Base-by-base conservation (phyloP, 2,113 vertebrate genomes). In the Bufo gargarizans region DNA sequence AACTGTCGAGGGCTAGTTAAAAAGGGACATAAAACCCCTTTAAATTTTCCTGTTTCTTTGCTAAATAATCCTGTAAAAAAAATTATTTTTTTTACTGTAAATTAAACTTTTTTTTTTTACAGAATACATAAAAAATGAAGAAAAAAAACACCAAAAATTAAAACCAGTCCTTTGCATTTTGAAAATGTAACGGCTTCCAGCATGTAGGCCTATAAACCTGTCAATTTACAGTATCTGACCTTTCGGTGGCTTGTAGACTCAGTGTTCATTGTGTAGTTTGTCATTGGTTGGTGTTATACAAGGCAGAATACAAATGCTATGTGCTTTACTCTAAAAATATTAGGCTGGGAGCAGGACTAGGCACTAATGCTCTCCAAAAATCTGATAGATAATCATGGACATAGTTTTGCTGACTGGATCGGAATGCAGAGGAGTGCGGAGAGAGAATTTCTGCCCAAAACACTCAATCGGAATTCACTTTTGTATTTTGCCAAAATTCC, bases 271-370 rank as follows among this genome's bases (percentile, higher is more conserved):
- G 78, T 80, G 50, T 71, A 16, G n/a, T 81, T 74, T 79, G 81
- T 82, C 58, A 50, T 74, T 81, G 43, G 53, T 61, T 16, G 19
- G 69, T 76, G 86, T 50, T 77, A 58, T 47, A 74, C 20, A 13
- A 50, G n/a, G 45, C 69, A 88, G 78, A 82, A 88, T 82, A 88
- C 20, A 82, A 82, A 88, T 45, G 33, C 47, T 80, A 33, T 59
- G 74, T 47, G 12, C 33, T 56, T 80, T 82, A 58, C 19, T 47
- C 65, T 78, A 58, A 17, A 58, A 22, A 4, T 74, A 16, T 61
- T 16, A 11, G 20, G 16, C 43, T 49, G 11, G 33, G 16, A 20
- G 43, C 43, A 53, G 7, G 13, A 71, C 2, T 11, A 56, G 8
- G 33, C 8, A 10, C 47, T 22, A 9, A 13, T 14, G 13, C 13